Conservation (phyloP, 1,140 invertebrate genomes). For the Danaus melanippus region DNA sequence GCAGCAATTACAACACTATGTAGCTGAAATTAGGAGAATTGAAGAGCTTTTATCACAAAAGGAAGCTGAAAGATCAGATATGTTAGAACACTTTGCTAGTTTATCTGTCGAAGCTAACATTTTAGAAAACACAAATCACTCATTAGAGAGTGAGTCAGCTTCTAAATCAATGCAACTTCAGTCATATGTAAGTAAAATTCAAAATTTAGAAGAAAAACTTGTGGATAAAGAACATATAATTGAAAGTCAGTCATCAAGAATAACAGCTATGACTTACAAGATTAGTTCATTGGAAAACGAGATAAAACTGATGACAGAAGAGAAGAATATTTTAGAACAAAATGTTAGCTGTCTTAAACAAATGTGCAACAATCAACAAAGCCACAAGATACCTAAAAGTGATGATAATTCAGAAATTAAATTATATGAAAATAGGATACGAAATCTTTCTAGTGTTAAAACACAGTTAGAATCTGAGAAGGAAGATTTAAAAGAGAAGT, state of each 20-base stretch:
- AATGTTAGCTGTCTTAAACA: slow-evolving; percentile 65
- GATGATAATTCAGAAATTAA: slow-evolving; percentile 59
- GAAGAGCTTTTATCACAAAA: slow-evolving; percentile 79
- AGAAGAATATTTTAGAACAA: slow-evolving; percentile 57
- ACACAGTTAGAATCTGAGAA: slow-evolving; percentile 48
- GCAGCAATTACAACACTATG: slow-evolving; percentile 81
- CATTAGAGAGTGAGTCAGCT: slow-evolving; percentile 78
- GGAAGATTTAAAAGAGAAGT: slow-evolving; percentile 43
- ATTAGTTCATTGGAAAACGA: slow-evolving; percentile 61
- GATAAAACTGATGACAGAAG: slow-evolving; percentile 57
- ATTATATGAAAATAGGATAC: slow-evolving; percentile 63
- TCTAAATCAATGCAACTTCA: slow-evolving; percentile 72
- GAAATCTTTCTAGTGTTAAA: slow-evolving; percentile 50
- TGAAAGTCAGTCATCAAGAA: slow-evolving; percentile 56
- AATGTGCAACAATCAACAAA: slow-evolving; percentile 59
- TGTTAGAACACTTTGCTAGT: slow-evolving; percentile 81
- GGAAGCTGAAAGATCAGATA: slow-evolving; percentile 80
- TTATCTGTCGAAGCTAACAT: slow-evolving; percentile 79
- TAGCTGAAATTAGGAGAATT: slow-evolving; percentile 78
- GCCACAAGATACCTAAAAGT: slow-evolving; percentile 38
- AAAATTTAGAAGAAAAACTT: slow-evolving; percentile 54
- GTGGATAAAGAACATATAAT: slow-evolving; percentile 59
- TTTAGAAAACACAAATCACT: slow-evolving; percentile 81
- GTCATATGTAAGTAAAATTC: slow-evolving; percentile 54
- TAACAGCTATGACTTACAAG: slow-evolving; percentile 56